Percentiles rank a stretch among this genome's conserved stretches.
phyloP scores from a whole-genome alignment of 2,113 vertebrate genomes.

The Collichthys lucidus region DNA sequence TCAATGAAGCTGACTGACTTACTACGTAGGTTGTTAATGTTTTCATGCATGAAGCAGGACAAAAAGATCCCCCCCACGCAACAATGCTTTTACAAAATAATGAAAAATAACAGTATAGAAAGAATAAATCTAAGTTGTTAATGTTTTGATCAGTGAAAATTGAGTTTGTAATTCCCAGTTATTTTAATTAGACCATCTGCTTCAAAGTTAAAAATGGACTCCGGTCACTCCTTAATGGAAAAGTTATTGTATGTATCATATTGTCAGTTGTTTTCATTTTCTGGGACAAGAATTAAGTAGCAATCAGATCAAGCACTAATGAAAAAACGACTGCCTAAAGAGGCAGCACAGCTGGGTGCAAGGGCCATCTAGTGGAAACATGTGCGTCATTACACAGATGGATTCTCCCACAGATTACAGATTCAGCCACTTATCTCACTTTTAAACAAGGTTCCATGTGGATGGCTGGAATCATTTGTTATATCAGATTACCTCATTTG shows the following conservation, averaged over 20 bases:
- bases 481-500: not conserved
- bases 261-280: conserved; percentile 7
- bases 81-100: not conserved
- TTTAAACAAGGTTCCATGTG: conserved; percentile 21
- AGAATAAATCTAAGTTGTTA: conserved; percentile 11
- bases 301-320: conserved; percentile 57
- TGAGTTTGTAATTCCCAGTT: not conserved
- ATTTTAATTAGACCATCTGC: not conserved
- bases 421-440: conserved; percentile 29
- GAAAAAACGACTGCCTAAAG: conserved; percentile 47
- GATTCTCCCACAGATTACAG: conserved; percentile 34
- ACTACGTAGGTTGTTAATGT: not conserved
- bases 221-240: not conserved
- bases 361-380: conserved; percentile 84
- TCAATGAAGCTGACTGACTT: conserved; percentile 38
- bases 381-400: conserved; percentile 66
- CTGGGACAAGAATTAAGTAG: conserved; percentile 8
- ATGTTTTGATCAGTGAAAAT: not conserved
- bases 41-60: not conserved
- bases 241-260: not conserved
- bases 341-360: conserved; percentile 68
- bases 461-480: not conserved
- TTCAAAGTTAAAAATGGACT: not conserved
- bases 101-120: not conserved
- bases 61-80: not conserved